A percentile compares a stretch with the other conserved stretches of the same genome.
phyloP scores from a whole-genome alignment of 2,113 vertebrate species.

The Indri indri region DNA sequence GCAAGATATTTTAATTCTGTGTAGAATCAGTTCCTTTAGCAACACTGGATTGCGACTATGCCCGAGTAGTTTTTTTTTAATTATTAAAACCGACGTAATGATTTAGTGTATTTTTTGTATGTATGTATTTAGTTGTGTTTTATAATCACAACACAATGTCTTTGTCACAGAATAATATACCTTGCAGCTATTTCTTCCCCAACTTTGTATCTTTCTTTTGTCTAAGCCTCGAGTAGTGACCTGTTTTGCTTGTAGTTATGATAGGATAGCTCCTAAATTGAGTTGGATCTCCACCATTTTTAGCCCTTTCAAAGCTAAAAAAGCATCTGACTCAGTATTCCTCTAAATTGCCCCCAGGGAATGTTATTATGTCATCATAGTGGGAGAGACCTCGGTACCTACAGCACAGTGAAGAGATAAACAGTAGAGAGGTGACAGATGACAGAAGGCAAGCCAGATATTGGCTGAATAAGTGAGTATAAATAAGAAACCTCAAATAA shows the following conservation, averaged over 20 bases:
- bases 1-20: background rate
- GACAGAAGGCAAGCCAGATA: background rate
- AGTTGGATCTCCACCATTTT: background rate
- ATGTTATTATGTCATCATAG: rapidly evolving
- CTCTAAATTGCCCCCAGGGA: background rate
- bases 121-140: background rate
- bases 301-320: background rate
- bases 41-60: background rate
- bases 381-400: background rate
- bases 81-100: background rate
- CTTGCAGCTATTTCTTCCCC: background rate
- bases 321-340: background rate
- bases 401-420: background rate
- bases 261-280: background rate
- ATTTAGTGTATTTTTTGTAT: background rate
- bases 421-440: no score
- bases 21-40: background rate
- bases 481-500: background rate
- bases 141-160: background rate
- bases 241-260: background rate
- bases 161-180: background rate
- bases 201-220: background rate
- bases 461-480: background rate
- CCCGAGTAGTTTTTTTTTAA: background rate
- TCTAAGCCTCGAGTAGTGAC: background rate